These are phyloP conservation scores for Xerus inauris DNA, from an alignment of 2,113 vertebrate species.

Conservation along the genomic window DNA sequence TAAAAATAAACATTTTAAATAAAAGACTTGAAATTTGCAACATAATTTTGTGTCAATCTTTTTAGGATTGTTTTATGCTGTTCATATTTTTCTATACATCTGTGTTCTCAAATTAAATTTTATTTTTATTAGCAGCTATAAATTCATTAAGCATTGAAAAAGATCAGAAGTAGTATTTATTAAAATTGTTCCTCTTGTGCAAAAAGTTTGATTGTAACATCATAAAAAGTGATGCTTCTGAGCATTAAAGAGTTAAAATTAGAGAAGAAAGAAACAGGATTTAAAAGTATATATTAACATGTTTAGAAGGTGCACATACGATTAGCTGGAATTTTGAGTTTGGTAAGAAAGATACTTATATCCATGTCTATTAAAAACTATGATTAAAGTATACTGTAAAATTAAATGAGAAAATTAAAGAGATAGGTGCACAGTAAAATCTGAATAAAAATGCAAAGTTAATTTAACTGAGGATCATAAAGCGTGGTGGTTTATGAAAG, in stretches of 20 bases:
- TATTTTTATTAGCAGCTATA: conserved; percentile 12
- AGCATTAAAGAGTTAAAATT: background rate
- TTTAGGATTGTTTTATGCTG: background rate
- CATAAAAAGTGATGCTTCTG: background rate
- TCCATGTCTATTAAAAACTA: background rate
- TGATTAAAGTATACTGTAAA: background rate
- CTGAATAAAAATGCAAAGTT: background rate
- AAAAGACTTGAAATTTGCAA: background rate
- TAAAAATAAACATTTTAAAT: background rate
- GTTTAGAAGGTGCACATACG: background rate
- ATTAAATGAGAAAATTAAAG: background rate
- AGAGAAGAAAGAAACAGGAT: background rate
- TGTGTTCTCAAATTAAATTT: background rate
- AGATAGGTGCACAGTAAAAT: background rate
- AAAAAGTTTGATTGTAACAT: background rate
- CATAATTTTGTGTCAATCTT: background rate
- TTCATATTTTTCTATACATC: background rate
- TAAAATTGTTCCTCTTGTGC: background rate
- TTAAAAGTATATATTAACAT: background rate
- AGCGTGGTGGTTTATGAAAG: background rate
- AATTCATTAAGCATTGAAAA: background rate
- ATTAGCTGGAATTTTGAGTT: background rate
- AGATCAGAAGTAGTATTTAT: background rate
- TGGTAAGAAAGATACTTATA: background rate
- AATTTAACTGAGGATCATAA: background rate